Conservation (phyloP, 2,797 vertebrate species). For the Gymnoscopelus microlampas region DNA sequence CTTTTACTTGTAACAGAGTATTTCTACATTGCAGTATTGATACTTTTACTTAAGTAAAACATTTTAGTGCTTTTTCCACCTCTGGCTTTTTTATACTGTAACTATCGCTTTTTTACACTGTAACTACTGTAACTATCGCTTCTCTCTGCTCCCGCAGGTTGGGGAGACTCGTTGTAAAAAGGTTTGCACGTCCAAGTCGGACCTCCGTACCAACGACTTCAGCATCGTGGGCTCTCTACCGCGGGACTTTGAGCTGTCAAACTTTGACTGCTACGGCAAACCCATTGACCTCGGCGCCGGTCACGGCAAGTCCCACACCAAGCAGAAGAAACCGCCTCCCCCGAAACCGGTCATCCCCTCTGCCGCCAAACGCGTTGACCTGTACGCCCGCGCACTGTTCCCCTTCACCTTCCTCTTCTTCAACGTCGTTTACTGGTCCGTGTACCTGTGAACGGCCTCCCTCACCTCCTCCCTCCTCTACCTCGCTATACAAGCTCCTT, state of each 20-base stretch:
- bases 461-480: slow-evolving; percentile 1
- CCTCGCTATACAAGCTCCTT: slow-evolving; percentile 24
- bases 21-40: too few relatives aligned
- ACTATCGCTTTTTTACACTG: neutral
- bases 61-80: too few relatives aligned
- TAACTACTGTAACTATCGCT: neutral
- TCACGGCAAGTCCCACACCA: slow-evolving; percentile 89
- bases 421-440: slow-evolving; percentile 98
- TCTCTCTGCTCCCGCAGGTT: slow-evolving; percentile 79
- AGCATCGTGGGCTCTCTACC: slow-evolving; percentile 99
- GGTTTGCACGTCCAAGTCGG: slow-evolving; percentile 98
- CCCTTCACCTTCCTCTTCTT: slow-evolving; percentile 98
- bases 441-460: slow-evolving; percentile 92
- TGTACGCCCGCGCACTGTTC: slow-evolving; percentile 95
- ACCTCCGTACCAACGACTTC: slow-evolving; percentile 97
- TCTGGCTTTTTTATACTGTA: neutral
- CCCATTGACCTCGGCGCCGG: slow-evolving; percentile 87
- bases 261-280: slow-evolving; percentile 99
- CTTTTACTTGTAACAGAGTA: too few relatives aligned
- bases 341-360: slow-evolving; percentile 97
- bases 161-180: slow-evolving; percentile 98
- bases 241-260: slow-evolving; percentile 97
- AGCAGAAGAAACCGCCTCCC: slow-evolving; percentile 94
- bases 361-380: slow-evolving; percentile 94
- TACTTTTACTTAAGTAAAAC: too few relatives aligned